These are phyloP conservation scores for Ophthalmotilapia sp. DNA, from an alignment of 2,113 vertebrate genomes.

Conservation along the genomic window DNA sequence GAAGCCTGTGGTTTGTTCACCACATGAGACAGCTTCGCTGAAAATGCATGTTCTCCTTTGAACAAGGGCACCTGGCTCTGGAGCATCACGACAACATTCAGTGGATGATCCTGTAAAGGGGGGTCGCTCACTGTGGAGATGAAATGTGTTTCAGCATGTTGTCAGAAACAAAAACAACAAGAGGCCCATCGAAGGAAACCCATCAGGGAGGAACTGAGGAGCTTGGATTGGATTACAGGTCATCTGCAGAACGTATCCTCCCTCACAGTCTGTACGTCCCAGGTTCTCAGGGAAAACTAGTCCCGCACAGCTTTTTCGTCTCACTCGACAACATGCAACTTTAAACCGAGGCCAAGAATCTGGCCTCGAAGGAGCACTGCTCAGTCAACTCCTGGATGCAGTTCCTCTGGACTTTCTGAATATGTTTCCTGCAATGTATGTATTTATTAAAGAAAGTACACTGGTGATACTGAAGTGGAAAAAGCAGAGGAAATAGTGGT, in stretches of 20 bases:
- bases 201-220: slow-evolving; percentile 9
- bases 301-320: neutral
- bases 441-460: neutral
- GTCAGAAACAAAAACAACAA: slow-evolving; percentile 26
- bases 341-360: slow-evolving; percentile 1
- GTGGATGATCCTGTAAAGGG: neutral
- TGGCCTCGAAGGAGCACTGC: neutral
- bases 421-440: neutral
- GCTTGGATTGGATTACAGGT: slow-evolving; percentile 25
- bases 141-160: slow-evolving; percentile 23
- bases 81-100: neutral
- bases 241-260: slow-evolving; percentile 18
- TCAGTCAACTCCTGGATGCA: neutral
- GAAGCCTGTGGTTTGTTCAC: neutral
- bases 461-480: neutral
- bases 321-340: neutral
- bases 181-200: neutral
- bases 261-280: neutral
- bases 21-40: neutral
- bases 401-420: neutral
- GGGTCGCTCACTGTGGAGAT: neutral
- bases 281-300: neutral
- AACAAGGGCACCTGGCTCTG: slow-evolving; percentile 4
- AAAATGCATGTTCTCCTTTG: neutral
- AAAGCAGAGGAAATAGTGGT: neutral